These are phyloP conservation scores for Apantesis nais DNA, from an alignment of 2,888 invertebrate species.

Conservation along the genomic window DNA sequence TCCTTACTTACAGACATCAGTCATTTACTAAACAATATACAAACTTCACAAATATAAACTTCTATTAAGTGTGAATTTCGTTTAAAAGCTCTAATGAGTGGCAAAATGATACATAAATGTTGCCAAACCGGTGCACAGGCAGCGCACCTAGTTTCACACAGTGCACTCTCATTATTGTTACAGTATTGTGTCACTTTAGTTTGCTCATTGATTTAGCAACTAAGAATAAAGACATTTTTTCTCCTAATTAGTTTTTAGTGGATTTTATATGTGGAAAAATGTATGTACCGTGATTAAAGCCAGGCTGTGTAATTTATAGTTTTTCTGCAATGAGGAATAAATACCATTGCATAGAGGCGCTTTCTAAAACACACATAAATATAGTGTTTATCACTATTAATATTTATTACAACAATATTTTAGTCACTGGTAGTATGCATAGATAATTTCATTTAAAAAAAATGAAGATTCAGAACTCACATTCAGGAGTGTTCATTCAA, in stretches of 20 bases:
- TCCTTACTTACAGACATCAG: background rate
- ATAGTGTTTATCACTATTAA: background rate
- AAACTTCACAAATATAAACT: background rate
- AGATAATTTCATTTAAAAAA: background rate
- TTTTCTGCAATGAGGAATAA: background rate
- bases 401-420: background rate
- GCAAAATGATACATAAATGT: constrained; percentile 38
- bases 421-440: background rate
- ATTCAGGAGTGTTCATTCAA: background rate
- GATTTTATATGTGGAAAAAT: background rate
- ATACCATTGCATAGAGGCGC: background rate
- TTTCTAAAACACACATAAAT: background rate
- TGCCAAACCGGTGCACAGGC: constrained; percentile 46
- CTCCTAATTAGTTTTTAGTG: constrained; percentile 37
- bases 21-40: background rate
- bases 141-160: constrained; percentile 44
- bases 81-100: constrained; percentile 8
- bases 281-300: constrained; percentile 3
- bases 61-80: background rate
- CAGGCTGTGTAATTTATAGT: background rate
- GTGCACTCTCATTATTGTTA: constrained; percentile 65
- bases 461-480: no score
- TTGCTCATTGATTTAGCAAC: constrained; percentile 57
- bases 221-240: constrained; percentile 43
- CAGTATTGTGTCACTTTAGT: constrained; percentile 57